Percentiles rank a stretch among this genome's conserved stretches.
Conservation (phyloP, 2,888 invertebrate genomes). For the Brenthis hecate region DNA sequence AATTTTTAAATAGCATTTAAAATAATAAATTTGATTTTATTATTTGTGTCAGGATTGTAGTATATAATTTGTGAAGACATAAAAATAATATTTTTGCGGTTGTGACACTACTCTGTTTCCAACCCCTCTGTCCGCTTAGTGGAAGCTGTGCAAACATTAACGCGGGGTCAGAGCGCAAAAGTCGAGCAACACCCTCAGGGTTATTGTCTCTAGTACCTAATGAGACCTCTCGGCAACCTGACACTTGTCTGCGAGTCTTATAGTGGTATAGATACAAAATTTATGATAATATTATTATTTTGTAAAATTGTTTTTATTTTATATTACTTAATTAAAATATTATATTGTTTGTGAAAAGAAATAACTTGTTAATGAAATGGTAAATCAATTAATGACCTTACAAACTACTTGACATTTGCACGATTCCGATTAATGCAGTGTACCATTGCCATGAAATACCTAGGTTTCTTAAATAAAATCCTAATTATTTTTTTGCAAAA, state of each 20-base stretch:
- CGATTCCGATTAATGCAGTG: too few species aligned
- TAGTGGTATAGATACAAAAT: conserved; percentile 10
- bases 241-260: conserved; percentile 31
- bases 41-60: background rate
- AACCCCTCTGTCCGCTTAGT: conserved; percentile 25
- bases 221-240: conserved; percentile 50
- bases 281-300: background rate
- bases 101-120: conserved; percentile 3
- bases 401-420: too few species aligned
- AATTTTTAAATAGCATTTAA: background rate
- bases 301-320: too few species aligned
- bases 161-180: conserved; percentile 33
- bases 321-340: too few species aligned
- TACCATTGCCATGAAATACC: too few species aligned
- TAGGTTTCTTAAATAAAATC: too few species aligned
- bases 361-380: too few species aligned
- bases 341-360: too few species aligned
- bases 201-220: conserved; percentile 62
- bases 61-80: background rate
- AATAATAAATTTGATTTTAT: background rate
- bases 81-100: background rate
- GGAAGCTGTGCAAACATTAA: conserved; percentile 30
- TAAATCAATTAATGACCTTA: too few species aligned
- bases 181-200: conserved; percentile 43
- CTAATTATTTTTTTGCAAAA: too few species aligned